Evolutionary conservation across 2,797 vertebrate genomes (phyloP), one percentile per base, ranked within the genome.

Genomic region (Triplophysa bombifrons): DNA sequence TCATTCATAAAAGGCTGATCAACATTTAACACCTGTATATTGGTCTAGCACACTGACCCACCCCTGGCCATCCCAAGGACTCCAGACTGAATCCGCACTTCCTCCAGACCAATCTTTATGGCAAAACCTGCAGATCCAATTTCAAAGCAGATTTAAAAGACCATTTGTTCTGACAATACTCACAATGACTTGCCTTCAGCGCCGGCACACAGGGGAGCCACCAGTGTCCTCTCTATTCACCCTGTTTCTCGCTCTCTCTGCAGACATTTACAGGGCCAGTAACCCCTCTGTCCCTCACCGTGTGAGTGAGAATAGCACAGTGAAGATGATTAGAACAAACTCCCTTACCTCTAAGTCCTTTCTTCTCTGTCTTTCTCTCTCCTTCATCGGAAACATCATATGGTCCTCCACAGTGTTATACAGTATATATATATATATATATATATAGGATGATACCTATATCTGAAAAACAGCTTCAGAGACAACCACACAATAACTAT

Each of bases 361-460:
- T 64, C 17, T 65, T 72, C 22, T 53, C 10, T 14, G 11, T 14
- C 14, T 71, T 67, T 22, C 25, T n/a, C 56, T 71, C 78, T 44
- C 66, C 68, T 67, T 79, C 44, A 61, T 76, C 65, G 76, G 76
- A 69, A 73, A 79, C 51, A 70, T 79, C 75, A 58, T 64, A 58
- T 25, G 41, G 65, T 51, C 60, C 63, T 7, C 14, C 3, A n/a
- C 41, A 27, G 20, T 76, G 55, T 8, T 68, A 50, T 25, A 69
- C 74, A 68, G 25, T 82, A 34, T 63, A 82, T 82, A 38, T 34
- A 34, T 7, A 34, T 44, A 11, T 44, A 44, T 11, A 8, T 8
- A 38, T 38, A 38, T 7, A 38, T 8, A 38, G 34, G 7, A 38
- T 38, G 34, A 38, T 38, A 38, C 34, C 5, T 34, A 34, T 34